These are phyloP conservation scores for Mirza zaza DNA, from an alignment of 2,113 vertebrate genomes.

Conservation along the genomic window DNA sequence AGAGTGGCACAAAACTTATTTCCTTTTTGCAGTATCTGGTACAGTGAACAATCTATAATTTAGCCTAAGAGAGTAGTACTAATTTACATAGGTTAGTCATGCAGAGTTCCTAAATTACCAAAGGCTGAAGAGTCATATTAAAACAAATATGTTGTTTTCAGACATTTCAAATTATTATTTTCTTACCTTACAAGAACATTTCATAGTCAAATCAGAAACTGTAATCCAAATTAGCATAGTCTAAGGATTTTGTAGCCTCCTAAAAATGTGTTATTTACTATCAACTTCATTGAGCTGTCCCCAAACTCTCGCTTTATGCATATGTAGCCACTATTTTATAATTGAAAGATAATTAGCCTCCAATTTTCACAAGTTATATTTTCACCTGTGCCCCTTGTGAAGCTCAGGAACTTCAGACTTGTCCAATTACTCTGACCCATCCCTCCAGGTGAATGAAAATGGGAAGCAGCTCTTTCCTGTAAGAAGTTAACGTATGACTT, in stretches of 20 bases:
- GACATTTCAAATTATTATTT: not conserved
- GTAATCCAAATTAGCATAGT: not conserved
- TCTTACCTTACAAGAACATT: not conserved
- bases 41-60: not conserved
- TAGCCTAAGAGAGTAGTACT: not conserved
- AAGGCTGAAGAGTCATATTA: not conserved
- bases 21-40: not conserved
- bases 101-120: not conserved
- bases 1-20: not conserved
- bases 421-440: not conserved
- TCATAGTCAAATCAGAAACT: constrained; percentile 16
- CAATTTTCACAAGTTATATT: constrained; percentile 11
- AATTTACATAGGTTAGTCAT: not conserved
- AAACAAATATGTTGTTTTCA: constrained; percentile 3
- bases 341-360: constrained; percentile 42
- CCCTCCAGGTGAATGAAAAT: constrained; percentile 1
- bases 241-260: not conserved
- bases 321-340: not conserved
- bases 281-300: not conserved
- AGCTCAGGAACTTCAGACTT: not conserved
- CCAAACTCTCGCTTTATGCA: not conserved
- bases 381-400: not conserved
- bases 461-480: not conserved
- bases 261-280: constrained; percentile 6
- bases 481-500: not conserved